phyloP scores from a whole-genome alignment of 2,888 invertebrate genomes.

The Apotomis capreana region DNA sequence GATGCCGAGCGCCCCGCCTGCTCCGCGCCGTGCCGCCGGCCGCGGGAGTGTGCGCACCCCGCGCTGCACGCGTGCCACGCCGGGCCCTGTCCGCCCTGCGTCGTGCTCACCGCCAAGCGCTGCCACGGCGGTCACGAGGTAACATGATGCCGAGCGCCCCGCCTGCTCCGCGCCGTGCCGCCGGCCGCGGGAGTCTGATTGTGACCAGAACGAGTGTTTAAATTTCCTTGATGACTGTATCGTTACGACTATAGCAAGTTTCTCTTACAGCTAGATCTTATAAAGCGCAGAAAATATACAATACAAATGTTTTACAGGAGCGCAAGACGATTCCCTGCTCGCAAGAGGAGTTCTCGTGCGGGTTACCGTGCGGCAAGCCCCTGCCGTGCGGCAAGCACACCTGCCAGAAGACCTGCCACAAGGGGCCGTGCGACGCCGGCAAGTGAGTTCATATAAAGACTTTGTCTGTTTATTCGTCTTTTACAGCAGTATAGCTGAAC shows the following conservation, averaged over 20 bases:
- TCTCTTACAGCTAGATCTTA: too few relatives aligned
- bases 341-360: constrained; percentile 94
- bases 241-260: too few relatives aligned
- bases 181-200: neutral
- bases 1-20: neutral
- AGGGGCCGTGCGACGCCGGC: constrained; percentile 86
- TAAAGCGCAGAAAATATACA: neutral
- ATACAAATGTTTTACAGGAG: constrained; percentile 74
- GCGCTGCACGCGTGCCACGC: neutral
- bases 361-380: constrained; percentile 91
- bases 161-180: neutral
- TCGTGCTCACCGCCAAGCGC: constrained; percentile 20
- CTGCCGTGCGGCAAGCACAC: constrained; percentile 93
- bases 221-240: too few relatives aligned
- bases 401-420: constrained; percentile 92
- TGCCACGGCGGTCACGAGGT: constrained; percentile 86
- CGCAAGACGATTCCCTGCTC: constrained; percentile 95
- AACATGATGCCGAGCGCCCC: constrained; percentile 21
- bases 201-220: too few relatives aligned
- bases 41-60: neutral
- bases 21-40: constrained; percentile 1
- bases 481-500: too few relatives aligned
- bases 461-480: neutral
- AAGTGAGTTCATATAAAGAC: constrained; percentile 74
- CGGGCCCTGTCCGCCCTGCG: constrained; percentile 2